Base-by-base conservation (phyloP, 2,888 invertebrate genomes). In the Mesochorus sp. region DNA sequence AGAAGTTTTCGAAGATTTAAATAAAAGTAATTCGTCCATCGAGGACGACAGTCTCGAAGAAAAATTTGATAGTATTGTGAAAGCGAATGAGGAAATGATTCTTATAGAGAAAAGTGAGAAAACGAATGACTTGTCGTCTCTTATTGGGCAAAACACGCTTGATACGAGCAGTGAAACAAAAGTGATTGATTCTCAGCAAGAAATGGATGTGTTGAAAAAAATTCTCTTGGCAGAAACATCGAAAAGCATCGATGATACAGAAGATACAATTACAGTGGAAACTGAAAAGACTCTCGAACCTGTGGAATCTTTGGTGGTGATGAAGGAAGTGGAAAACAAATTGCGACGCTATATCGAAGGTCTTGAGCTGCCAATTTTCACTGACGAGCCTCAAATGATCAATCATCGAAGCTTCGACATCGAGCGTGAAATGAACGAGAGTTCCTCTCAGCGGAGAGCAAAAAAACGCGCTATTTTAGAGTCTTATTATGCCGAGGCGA, bases 401-500 rank as follows among this genome's bases (percentile, higher is more conserved):
- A 74, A 82, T 49, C 67, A 66, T 66, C 68, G 67, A 51, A 47
- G 37, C 26, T 68, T 39, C 0, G 80, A 83, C 12, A 79, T 47
- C 5, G 67, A 80, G 14, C 49, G 61, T 1, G 71, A 72, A 57
- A 21, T 67, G 44, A 64, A 8, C 10, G 77, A 64, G n/a, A 77
- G 24, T 53, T 59, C 47, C 1, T 59, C 70, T 21, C 92, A 82
- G 83, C 89, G 92, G 55, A 92, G 93, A 70, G 91, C 91, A 8
- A 92, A 92, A 80, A 94, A 93, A 82, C 92, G 93, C 2, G 92
- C 92, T 5, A 92, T 92, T 24, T 84, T 94, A 24, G 93, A 93
- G 81, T 91, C 92, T 67, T 93, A 94, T 85, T 93, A 93, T 81
- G 89, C 93, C 68, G 93, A 94, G 0, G 93, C 93, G 53, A 91